Conservation (phyloP, 2,113 vertebrate genomes). For the Sinocyclocheilus grahami region DNA sequence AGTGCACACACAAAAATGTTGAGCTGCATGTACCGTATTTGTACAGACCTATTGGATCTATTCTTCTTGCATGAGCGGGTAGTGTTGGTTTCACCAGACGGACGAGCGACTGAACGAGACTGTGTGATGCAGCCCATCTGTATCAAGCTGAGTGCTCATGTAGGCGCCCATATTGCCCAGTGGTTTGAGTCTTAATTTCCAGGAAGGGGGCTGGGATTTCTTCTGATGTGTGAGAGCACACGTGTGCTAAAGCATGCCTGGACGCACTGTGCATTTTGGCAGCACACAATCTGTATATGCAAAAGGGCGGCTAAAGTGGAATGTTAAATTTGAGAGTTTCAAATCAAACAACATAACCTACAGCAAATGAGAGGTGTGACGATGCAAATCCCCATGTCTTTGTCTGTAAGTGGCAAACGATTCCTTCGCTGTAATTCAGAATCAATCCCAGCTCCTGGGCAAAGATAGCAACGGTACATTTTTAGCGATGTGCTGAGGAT, state of each 20-base stretch:
- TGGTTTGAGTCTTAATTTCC: constrained; percentile 38
- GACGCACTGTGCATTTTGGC: neutral
- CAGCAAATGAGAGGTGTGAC: constrained; percentile 2
- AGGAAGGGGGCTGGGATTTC: neutral
- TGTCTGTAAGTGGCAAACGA: neutral
- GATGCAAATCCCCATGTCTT: neutral
- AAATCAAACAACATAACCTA: neutral
- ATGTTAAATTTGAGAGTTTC: constrained; percentile 7
- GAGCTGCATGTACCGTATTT: constrained; percentile 10
- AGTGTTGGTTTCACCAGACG: neutral
- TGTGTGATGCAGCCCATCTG: constrained; percentile 42
- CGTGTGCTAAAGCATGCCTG: constrained; percentile 29
- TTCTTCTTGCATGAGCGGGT: neutral
- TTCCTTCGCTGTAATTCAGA: neutral
- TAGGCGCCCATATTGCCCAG: constrained; percentile 26
- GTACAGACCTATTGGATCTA: neutral
- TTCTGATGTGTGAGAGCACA: constrained; percentile 15
- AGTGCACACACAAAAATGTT: constrained; percentile 10
- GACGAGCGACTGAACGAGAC: neutral
- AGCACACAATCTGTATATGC: constrained; percentile 22
- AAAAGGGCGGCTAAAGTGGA: constrained; percentile 30
- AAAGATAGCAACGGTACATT: neutral
- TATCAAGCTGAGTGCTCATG: constrained; percentile 20
- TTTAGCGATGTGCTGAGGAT: neutral
- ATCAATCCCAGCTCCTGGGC: neutral